Evolutionary conservation across 2,888 invertebrate genomes (phyloP), one percentile per base, ranked within the genome.

Genomic region (Mellilla xanthometata): DNA sequence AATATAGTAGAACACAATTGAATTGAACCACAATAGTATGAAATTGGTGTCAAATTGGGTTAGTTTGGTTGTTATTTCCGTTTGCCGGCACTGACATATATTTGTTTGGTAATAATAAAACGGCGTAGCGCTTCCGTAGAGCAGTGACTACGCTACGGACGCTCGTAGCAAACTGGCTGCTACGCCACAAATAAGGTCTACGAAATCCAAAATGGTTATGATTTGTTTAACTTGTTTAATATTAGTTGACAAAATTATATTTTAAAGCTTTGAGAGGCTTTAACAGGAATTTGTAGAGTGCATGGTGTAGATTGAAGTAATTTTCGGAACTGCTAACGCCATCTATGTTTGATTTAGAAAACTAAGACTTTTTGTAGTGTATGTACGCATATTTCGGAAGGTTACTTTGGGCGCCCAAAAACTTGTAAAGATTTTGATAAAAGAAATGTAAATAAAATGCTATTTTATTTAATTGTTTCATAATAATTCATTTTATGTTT

Each of bases 101-200:
- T 59, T 61, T 56, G 35, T 52, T 52, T 43, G 28, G n/a, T 8
- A 31, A 47, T 51, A 40, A 13, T 49, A 49, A 57, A 33, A 22
- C 34, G 42, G 51, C 72, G 68, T 68, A 68, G 68, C 54, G 39
- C 36, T 45, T 31, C 36, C 63, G 58, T 47, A 43, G 56, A 60
- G 32, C 47, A 68, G 76, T 69, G 61, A 47, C 56, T 49, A 44
- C 72, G 70, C 76, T 76, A 76, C 76, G 77, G 59, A 27, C 40
- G 63, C 56, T 65, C 73, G 76, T 74, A 77, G 76, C 74, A 32
- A 55, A 76, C 76, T 76, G 76, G 7, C 48, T 35, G 52, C 55
- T 55, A 55, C 55, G 47, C 8, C 32, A 11, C n/a, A 40, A 39
- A 26, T 8, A 3, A 12, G 6, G 15, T 34, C 12, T 12, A 2